These are phyloP conservation scores for Calameuta idolon DNA, from an alignment of 2,888 invertebrate genomes.

Conservation along the genomic window DNA sequence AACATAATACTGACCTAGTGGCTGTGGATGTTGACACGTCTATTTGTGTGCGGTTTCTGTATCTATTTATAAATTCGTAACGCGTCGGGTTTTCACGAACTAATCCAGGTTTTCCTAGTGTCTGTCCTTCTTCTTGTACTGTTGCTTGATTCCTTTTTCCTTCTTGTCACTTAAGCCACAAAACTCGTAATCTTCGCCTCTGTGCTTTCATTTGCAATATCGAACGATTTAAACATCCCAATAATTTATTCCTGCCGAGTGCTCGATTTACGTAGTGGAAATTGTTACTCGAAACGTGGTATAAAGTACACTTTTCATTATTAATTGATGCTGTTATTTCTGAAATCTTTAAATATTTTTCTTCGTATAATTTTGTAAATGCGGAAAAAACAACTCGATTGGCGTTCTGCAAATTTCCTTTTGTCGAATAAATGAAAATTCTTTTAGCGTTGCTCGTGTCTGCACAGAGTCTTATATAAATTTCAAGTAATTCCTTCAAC, in stretches of 20 bases:
- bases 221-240: background rate
- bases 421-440: background rate
- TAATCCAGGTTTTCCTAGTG: background rate
- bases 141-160: background rate
- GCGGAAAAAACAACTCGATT: background rate
- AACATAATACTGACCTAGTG: slow-evolving; percentile 35
- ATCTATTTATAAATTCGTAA: slow-evolving; percentile 29
- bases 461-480: background rate
- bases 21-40: slow-evolving; percentile 42
- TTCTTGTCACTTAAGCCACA: background rate
- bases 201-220: background rate
- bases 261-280: background rate
- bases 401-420: background rate
- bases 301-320: background rate
- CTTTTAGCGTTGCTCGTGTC: background rate
- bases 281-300: background rate
- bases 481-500: background rate
- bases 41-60: slow-evolving; percentile 47
- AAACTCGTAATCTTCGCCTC: background rate
- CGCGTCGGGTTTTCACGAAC: background rate
- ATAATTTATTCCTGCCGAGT: background rate
- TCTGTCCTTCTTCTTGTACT: background rate
- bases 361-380: background rate
- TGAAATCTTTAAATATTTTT: background rate
- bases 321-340: background rate